phyloP scores from a whole-genome alignment of 2,797 vertebrate species.

The Ctenochaetus hawaiiensis region DNA sequence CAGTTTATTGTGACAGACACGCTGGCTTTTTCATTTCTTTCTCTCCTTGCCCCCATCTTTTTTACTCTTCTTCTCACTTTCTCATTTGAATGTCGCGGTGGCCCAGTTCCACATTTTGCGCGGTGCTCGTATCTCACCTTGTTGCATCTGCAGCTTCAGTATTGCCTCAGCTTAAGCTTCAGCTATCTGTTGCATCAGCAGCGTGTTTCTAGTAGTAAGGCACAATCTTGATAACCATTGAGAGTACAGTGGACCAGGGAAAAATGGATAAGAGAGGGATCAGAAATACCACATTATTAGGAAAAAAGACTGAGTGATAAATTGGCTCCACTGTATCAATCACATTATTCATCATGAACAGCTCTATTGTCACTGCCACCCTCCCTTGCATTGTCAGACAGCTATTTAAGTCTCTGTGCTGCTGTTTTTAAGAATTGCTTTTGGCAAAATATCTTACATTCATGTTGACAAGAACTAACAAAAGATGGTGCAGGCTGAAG shows the following conservation, averaged over 20 bases:
- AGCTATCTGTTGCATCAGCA: conserved; percentile 77
- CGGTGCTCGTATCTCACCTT: conserved; percentile 27
- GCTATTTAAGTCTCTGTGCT: background rate
- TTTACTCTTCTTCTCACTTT: conserved; percentile 26
- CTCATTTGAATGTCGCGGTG: conserved; percentile 37
- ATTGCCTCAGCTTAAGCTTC: conserved; percentile 74
- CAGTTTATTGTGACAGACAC: conserved; percentile 71
- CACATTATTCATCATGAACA: conserved; percentile 24
- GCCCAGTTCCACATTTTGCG: conserved; percentile 28
- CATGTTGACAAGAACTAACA: background rate
- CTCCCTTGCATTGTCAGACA: background rate
- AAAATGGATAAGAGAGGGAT: conserved; percentile 30
- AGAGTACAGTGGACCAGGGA: conserved; percentile 17
- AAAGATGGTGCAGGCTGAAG: conserved; percentile 7
- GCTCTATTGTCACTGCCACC: background rate
- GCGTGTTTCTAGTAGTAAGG: conserved; percentile 61
- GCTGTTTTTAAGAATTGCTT: conserved; percentile 7
- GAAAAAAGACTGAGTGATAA: conserved; percentile 1
- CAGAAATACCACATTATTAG: conserved; percentile 25
- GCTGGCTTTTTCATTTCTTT: conserved; percentile 36
- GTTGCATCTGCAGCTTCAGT: conserved; percentile 64
- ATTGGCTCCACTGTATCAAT: conserved; percentile 12
- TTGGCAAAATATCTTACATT: background rate
- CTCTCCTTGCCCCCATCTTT: conserved; percentile 34
- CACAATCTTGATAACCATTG: conserved; percentile 24